Evolutionary conservation across 2,888 invertebrate species (phyloP), one percentile per base, ranked within the genome.

Genomic region (Crematogaster levior): DNA sequence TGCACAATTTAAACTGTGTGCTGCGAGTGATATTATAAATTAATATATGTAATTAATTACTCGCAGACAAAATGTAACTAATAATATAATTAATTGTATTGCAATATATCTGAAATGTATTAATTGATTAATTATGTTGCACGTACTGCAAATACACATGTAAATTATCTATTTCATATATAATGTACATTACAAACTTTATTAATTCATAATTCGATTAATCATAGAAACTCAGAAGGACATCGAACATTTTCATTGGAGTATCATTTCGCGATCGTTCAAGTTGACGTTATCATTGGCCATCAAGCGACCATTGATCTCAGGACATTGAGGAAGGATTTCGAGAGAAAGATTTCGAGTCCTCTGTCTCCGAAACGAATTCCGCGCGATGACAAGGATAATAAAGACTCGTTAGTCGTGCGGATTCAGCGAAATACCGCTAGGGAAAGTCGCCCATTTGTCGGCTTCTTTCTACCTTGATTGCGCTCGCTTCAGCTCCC

Each of bases 251-350:
- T 21, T 9, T 72, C 12, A 21, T n/a, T 6, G 9, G 12, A 34
- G 24, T 58, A 43, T 63, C 43, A 48, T 80, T 48, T 12, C 10
- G 34, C n/a, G 34, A 80, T 68, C 79, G 73, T 79, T 85, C 84
- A 85, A 87, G 88, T 89, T 85, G 88, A 89, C 81, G 68, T 46
- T 46, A 53, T 81, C 87, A 85, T 91, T 89, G 89, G 87, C 89
- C 86, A 86, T 81, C 81, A 81, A 83, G 56, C 61, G 81, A 56
- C 72, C 77, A 85, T 85, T 84, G 70, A 51, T 4, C 34, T 7
- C 34, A 15, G 6, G 21, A 48, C 7, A 9, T 37, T 7, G 12
- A 72, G 30, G n/a, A 43, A 18, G n/a, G 40, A 61, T 46, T 21
- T 30, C 27, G 34, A n/a, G 30, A n/a, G n/a, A n/a, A n/a, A 18